phyloP scores from a whole-genome alignment of 2,797 vertebrate genomes.

The Hybognathus amarus region DNA sequence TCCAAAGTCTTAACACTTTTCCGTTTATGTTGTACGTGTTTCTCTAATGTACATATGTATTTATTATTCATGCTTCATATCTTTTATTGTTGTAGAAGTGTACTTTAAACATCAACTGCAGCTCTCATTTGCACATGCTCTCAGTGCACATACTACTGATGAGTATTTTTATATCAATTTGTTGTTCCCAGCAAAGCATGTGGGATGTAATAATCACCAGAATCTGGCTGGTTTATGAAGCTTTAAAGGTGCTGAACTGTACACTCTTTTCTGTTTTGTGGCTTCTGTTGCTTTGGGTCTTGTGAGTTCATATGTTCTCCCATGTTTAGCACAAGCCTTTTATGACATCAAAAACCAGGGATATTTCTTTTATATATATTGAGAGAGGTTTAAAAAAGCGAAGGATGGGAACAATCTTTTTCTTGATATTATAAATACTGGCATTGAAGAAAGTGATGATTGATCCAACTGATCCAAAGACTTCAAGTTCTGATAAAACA shows the following conservation, averaged over 20 bases:
- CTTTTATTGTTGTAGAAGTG: conserved; percentile 40
- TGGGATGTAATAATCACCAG: conserved; percentile 52
- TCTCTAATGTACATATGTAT: conserved; percentile 62
- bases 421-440: background rate
- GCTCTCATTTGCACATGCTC: conserved; percentile 55
- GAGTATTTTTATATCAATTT: conserved; percentile 48
- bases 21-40: conserved; percentile 6
- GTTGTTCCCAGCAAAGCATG: conserved; percentile 44
- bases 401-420: conserved; percentile 19
- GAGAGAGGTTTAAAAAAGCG: background rate
- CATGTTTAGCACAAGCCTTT: conserved; percentile 10
- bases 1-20: conserved; percentile 19
- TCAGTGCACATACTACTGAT: conserved; percentile 63
- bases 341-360: conserved; percentile 37
- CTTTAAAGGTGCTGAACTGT: conserved; percentile 56
- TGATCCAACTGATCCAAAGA: background rate
- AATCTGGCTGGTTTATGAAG: conserved; percentile 58
- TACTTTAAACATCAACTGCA: conserved; percentile 55
- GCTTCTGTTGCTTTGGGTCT: conserved; percentile 48
- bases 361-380: background rate
- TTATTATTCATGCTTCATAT: conserved; percentile 53
- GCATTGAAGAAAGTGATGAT: background rate
- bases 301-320: conserved; percentile 16
- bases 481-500: background rate
- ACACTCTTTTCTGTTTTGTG: conserved; percentile 41